Evolutionary conservation across 2,113 vertebrate genomes (phyloP).

Genomic region (Rhinogobius similis): DNA sequence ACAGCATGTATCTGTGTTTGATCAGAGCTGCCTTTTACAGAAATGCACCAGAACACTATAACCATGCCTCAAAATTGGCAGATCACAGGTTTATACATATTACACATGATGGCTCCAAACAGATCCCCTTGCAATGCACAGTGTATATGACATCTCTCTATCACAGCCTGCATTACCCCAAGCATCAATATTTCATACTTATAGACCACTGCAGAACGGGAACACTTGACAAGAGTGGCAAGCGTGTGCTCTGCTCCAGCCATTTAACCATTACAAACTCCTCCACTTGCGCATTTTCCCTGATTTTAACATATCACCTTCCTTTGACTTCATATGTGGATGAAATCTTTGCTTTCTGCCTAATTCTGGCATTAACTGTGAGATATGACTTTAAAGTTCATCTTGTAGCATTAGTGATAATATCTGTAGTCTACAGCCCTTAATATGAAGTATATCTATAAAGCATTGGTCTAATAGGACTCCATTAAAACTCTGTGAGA

Average conservation of each 20-base stretch:
- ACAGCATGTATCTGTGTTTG: not conserved
- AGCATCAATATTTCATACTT: constrained; percentile 1
- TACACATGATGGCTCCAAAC: not conserved
- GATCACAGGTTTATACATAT: not conserved
- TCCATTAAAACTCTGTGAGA: constrained; percentile 10
- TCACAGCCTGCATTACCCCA: not conserved
- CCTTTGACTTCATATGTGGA: too few species aligned
- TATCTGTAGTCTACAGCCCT: not conserved
- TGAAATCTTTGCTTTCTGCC: too few species aligned
- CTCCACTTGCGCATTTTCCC: not conserved
- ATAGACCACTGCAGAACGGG: not conserved
- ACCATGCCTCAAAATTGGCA: not conserved
- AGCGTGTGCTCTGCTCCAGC: not conserved
- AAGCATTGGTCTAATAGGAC: constrained; percentile 1
- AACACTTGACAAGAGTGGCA: not conserved
- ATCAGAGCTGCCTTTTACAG: not conserved
- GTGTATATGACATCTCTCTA: not conserved
- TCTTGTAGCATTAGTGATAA: not conserved
- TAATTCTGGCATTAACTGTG: too few species aligned
- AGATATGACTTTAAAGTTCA: not conserved
- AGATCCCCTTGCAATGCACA: not conserved
- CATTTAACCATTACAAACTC: not conserved
- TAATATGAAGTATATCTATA: not conserved
- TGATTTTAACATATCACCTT: not conserved
- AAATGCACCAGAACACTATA: not conserved